These are phyloP conservation scores for Beroe ovata DNA, from an alignment of 37 sponge, comb jelly and placozoan genomes.

Conservation along the genomic window DNA sequence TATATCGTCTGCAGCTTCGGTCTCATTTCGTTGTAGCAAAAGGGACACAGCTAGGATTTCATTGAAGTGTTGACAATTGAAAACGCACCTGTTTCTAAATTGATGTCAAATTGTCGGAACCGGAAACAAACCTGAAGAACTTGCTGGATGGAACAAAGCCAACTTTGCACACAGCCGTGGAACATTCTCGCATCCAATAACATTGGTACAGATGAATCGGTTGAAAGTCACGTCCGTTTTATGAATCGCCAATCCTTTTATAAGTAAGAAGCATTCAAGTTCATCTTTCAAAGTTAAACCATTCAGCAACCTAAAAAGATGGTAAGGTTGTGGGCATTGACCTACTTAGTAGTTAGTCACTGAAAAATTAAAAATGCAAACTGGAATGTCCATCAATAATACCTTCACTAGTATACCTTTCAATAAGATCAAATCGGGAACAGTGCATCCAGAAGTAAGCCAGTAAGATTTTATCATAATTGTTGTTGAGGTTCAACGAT, in stretches of 20 bases:
- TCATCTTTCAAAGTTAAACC: background rate
- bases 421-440: background rate
- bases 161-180: slow-evolving; percentile 9
- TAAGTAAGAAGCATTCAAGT: background rate
- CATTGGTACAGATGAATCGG: background rate
- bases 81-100: no score
- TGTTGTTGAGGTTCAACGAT: background rate
- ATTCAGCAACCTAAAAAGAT: background rate
- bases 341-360: no score
- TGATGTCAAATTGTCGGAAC: no score
- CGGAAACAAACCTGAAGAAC: background rate
- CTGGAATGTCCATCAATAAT: no score
- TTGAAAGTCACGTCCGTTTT: background rate
- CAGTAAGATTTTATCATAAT: background rate
- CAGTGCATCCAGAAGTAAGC: slow-evolving; percentile 43
- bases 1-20: background rate
- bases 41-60: background rate
- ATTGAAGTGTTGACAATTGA: background rate
- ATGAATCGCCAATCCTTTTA: background rate
- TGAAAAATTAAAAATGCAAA: no score
- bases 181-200: background rate
- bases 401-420: no score
- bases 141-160: slow-evolving; percentile 22
- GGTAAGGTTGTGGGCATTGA: no score
- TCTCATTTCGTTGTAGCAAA: background rate